These are phyloP conservation scores for Micrasema minimum DNA, from an alignment of 1,140 invertebrate species.

Conservation along the genomic window DNA sequence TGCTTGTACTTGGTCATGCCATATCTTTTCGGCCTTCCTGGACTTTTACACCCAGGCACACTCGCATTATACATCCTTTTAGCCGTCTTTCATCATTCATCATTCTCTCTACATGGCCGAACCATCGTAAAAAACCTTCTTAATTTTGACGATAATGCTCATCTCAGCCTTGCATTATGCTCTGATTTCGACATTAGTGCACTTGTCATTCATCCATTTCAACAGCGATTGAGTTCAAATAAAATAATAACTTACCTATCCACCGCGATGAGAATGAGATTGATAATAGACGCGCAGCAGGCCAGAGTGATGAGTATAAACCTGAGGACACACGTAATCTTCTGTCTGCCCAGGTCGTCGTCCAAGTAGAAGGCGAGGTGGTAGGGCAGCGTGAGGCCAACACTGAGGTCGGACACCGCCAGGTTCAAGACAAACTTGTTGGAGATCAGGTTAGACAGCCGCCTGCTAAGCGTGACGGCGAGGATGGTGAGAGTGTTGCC, in stretches of 20 bases:
- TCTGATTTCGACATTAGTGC: no score
- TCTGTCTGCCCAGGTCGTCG: conserved; percentile 66
- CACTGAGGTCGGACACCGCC: conserved; percentile 78
- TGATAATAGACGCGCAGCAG: conserved; percentile 81
- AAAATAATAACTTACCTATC: conserved; percentile 68
- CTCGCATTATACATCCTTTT: no score
- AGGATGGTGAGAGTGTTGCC: conserved; percentile 79
- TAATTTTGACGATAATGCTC: no score
- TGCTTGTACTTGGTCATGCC: no score
- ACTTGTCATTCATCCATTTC: no score
- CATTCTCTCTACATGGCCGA: no score
- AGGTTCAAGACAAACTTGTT: conserved; percentile 80
- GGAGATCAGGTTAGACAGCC: conserved; percentile 72
- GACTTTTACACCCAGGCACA: no score
- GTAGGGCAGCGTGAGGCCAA: conserved; percentile 78
- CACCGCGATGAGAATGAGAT: conserved; percentile 83
- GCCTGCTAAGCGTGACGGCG: conserved; percentile 73
- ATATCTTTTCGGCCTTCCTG: no score
- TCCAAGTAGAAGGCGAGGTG: conserved; percentile 77
- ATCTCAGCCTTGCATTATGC: no score
- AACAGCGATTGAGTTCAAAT: no score
- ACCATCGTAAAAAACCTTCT: no score
- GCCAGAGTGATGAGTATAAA: conserved; percentile 78
- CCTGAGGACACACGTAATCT: conserved; percentile 73
- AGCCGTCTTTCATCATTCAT: no score